Evolutionary conservation across 1,140 invertebrate species (phyloP), one percentile per base, ranked within the genome.

Genomic region (Drosophila orosa): DNA sequence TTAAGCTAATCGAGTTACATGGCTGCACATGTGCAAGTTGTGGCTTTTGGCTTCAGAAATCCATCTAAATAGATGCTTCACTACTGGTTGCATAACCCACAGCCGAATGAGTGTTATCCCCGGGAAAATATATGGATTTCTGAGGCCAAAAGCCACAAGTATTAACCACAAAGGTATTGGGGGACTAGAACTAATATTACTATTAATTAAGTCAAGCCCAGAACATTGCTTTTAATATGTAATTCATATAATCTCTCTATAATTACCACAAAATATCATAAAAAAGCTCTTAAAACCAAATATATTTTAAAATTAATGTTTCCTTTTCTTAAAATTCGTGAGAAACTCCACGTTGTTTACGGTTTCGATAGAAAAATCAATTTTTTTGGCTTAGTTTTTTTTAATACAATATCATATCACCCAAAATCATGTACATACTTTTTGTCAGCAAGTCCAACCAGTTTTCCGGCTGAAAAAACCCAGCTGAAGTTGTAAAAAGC

Each of bases 1-100:
- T 84, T 74, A 68, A 52, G 72, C 72, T 77, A 84, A 84, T 80
- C 80, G 66, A 66, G 65, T 33, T 56, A 17, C n/a, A n/a, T n/a
- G n/a, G n/a, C n/a, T n/a, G n/a, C n/a, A n/a, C n/a, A n/a, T n/a
- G n/a, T n/a, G n/a, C n/a, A n/a, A n/a, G n/a, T n/a, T n/a, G n/a
- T n/a, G n/a, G n/a, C n/a, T n/a, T n/a, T n/a, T n/a, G n/a, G n/a
- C n/a, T n/a, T n/a, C n/a, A n/a, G n/a, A n/a, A n/a, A n/a, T n/a
- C n/a, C n/a, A n/a, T n/a, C n/a, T n/a, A n/a, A n/a, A n/a, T n/a
- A n/a, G n/a, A n/a, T n/a, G n/a, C n/a, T n/a, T n/a, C n/a, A n/a
- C n/a, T n/a, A n/a, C n/a, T n/a, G n/a, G n/a, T n/a, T n/a, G n/a
- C n/a, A n/a, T n/a, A n/a, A n/a, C n/a, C n/a, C n/a, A n/a, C n/a